A percentile compares a stretch with the other conserved stretches of the same genome.
These are phyloP conservation scores for Saxidomus purpurata DNA, from an alignment of 1,140 invertebrate species.

Conservation along the genomic window DNA sequence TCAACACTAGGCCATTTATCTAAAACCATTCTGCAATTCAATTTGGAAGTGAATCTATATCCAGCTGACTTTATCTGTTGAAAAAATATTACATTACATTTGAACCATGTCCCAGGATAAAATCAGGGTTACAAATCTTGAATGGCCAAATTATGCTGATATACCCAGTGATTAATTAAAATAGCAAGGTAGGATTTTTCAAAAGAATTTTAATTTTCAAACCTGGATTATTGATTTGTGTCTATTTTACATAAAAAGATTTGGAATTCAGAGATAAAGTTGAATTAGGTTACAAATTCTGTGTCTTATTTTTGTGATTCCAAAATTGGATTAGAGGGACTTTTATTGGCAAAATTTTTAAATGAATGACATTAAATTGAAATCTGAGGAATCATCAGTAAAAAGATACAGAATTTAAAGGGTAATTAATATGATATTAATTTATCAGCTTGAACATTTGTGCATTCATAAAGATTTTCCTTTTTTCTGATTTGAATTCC, in stretches of 20 bases:
- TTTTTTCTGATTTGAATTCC: neutral
- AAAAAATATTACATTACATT: conserved; percentile 9
- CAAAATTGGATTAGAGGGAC: neutral
- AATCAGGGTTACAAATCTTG: neutral
- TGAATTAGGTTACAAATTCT: conserved; percentile 16
- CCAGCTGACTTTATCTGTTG: neutral
- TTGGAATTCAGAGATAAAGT: conserved; percentile 3
- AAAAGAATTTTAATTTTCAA: conserved; percentile 19
- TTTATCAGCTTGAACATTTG: neutral
- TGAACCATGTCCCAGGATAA: neutral
- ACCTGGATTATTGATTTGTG: conserved; percentile 26
- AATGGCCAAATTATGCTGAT: neutral
- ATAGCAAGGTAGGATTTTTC: conserved; percentile 12
- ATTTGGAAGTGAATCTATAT: neutral
- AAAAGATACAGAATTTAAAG: neutral
- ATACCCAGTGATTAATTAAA: neutral
- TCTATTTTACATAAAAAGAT: conserved; percentile 14
- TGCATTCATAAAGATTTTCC: neutral
- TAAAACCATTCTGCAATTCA: neutral
- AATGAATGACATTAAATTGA: conserved; percentile 1
- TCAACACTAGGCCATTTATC: neutral
- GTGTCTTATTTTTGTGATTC: conserved; percentile 15
- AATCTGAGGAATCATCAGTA: neutral
- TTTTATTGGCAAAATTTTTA: neutral
- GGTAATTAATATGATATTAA: conserved; percentile 16